Conservation (phyloP, 2,888 invertebrate species). For the Athalia circularis region DNA sequence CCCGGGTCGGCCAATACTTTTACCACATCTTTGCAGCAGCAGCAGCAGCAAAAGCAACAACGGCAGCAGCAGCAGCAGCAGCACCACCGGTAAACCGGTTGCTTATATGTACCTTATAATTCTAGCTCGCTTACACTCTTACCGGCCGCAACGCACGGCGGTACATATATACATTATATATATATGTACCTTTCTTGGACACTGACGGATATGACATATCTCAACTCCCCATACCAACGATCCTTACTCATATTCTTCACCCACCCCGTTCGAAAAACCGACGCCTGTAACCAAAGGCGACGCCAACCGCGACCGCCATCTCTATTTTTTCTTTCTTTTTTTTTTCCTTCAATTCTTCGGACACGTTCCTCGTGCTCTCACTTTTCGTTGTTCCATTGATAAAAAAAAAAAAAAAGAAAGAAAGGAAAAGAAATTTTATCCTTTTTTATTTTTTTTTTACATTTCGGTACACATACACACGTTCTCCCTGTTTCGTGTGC, state of each 20-base stretch:
- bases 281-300: neutral
- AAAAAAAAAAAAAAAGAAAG: conserved; percentile 29
- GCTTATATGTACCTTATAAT: neutral
- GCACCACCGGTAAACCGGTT: conserved; percentile 14
- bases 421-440: neutral
- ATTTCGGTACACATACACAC: neutral
- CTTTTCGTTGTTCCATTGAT: conserved; percentile 16
- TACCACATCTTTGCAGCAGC: neutral
- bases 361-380: neutral
- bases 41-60: too few species aligned
- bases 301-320: conserved; percentile 41
- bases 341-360: neutral
- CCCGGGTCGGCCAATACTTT: conserved; percentile 42
- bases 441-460: neutral
- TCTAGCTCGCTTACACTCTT: neutral
- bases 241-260: conserved; percentile 31
- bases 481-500: too few species aligned
- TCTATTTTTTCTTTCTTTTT: conserved; percentile 9
- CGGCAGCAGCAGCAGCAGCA: too few species aligned
- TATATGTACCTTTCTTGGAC: conserved; percentile 52
- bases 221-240: conserved; percentile 61
- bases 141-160: neutral
- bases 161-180: too few species aligned
- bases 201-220: conserved; percentile 72
- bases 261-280: neutral